Evolutionary conservation across 2,888 invertebrate species (phyloP).

Genomic region (Clistopyga incitator): DNA sequence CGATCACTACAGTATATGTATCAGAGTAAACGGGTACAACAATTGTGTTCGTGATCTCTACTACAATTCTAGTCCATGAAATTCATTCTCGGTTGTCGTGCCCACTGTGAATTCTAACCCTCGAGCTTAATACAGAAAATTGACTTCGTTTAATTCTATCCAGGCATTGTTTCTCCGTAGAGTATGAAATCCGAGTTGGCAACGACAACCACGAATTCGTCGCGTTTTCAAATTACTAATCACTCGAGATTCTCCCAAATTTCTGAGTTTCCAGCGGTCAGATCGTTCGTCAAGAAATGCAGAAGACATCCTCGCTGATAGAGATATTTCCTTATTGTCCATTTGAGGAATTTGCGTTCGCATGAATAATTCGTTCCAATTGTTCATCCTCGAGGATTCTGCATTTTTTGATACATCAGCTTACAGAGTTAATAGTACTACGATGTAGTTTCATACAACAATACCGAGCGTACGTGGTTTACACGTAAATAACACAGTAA

Average conservation of each 20-base stretch:
- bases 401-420: constrained; percentile 63
- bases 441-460: constrained; percentile 1
- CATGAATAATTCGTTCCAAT: constrained; percentile 21
- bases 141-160: constrained; percentile 59
- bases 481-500: constrained; percentile 15
- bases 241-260: constrained; percentile 28
- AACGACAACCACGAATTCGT: constrained; percentile 5
- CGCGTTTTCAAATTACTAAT: background rate
- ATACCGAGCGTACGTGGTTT: constrained; percentile 35
- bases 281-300: constrained; percentile 59
- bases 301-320: constrained; percentile 38
- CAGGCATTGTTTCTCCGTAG: constrained; percentile 32
- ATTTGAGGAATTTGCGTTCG: constrained; percentile 43
- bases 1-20: constrained; percentile 52
- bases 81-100: constrained; percentile 2
- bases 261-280: constrained; percentile 34
- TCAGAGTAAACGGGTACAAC: constrained; percentile 51
- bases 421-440: constrained; percentile 7
- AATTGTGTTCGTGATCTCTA: constrained; percentile 55
- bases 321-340: constrained; percentile 59
- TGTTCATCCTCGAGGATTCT: constrained; percentile 32
- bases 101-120: constrained; percentile 20
- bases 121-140: constrained; percentile 57
- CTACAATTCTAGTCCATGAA: constrained; percentile 19
- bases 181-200: constrained; percentile 42